phyloP scores from a whole-genome alignment of 2,113 vertebrate species.

The Psittacus erithacus region DNA sequence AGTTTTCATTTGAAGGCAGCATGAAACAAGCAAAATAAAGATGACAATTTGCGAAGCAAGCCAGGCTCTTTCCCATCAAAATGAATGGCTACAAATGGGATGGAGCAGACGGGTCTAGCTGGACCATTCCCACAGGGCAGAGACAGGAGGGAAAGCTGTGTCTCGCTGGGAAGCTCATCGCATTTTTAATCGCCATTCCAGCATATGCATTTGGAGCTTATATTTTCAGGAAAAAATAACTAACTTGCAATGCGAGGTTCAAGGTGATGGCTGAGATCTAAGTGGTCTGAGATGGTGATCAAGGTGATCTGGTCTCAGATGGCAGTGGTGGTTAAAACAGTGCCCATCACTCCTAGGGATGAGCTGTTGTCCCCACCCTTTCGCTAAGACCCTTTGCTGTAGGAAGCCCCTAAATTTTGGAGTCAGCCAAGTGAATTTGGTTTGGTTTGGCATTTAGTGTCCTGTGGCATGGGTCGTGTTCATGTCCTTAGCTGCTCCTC shows the following conservation, averaged over 20 bases:
- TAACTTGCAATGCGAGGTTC: neutral
- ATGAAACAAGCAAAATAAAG: conserved; percentile 12
- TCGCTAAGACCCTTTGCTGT: neutral
- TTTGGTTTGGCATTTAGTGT: neutral
- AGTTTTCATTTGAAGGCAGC: conserved; percentile 35
- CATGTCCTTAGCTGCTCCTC: neutral
- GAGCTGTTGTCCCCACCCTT: neutral
- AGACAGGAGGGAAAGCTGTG: neutral
- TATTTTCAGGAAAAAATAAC: neutral
- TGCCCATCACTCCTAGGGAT: neutral
- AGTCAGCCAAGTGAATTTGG: neutral
- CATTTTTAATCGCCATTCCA: neutral
- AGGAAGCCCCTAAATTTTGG: neutral
- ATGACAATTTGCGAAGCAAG: neutral
- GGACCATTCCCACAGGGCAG: neutral
- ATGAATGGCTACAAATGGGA: accelerated
- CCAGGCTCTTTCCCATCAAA: neutral
- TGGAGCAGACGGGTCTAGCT: neutral
- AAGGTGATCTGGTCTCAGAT: neutral
- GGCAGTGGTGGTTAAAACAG: neutral
- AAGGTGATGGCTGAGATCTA: neutral
- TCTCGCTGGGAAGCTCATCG: accelerated
- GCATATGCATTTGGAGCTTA: neutral
- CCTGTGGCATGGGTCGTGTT: accelerated
- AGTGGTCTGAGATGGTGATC: neutral